A percentile compares a stretch with the other conserved stretches of the same genome.
These are phyloP conservation scores for Nilaparvata lugens DNA, from an alignment of 1,140 invertebrate genomes.

Conservation along the genomic window DNA sequence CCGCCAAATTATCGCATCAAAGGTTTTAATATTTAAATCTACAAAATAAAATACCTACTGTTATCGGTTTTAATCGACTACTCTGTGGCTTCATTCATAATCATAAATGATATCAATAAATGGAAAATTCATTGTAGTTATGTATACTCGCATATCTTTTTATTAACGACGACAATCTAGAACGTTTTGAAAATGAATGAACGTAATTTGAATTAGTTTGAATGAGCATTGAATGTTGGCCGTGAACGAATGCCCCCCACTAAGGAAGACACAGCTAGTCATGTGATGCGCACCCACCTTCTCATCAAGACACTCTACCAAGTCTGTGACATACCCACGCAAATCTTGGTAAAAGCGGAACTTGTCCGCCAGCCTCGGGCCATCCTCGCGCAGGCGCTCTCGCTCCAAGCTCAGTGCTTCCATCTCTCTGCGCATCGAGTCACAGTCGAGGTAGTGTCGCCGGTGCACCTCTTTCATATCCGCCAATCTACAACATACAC, in stretches of 20 bases:
- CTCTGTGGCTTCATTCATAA: too few species aligned
- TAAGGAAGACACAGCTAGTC: slow-evolving; percentile 7
- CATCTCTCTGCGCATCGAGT: slow-evolving; percentile 47
- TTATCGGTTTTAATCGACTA: too few species aligned
- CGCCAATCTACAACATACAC: slow-evolving; percentile 37
- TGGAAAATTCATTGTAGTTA: too few species aligned
- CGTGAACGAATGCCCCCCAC: slow-evolving; percentile 7
- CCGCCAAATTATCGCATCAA: too few species aligned
- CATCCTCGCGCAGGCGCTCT: slow-evolving; percentile 48
- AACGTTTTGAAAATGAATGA: too few species aligned
- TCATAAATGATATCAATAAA: too few species aligned
- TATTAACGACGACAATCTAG: too few species aligned
- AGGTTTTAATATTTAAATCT: too few species aligned
- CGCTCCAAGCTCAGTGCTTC: slow-evolving; percentile 50
- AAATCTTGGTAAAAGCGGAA: slow-evolving; percentile 93
- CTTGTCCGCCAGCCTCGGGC: slow-evolving; percentile 57
- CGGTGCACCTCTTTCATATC: slow-evolving; percentile 48
- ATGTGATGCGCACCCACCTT: slow-evolving; percentile 51
- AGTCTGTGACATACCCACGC: slow-evolving; percentile 89
- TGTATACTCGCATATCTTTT: too few species aligned
- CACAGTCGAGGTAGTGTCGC: slow-evolving; percentile 41
- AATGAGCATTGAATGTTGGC: not conserved
- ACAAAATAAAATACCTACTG: too few species aligned
- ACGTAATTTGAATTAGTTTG: too few species aligned
- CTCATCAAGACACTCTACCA: slow-evolving; percentile 92